A percentile compares a stretch with the other conserved stretches of the same genome.
These are phyloP conservation scores for Didymodactylos carnosus DNA, from an alignment of 2,888 invertebrate species.

Conservation along the genomic window DNA sequence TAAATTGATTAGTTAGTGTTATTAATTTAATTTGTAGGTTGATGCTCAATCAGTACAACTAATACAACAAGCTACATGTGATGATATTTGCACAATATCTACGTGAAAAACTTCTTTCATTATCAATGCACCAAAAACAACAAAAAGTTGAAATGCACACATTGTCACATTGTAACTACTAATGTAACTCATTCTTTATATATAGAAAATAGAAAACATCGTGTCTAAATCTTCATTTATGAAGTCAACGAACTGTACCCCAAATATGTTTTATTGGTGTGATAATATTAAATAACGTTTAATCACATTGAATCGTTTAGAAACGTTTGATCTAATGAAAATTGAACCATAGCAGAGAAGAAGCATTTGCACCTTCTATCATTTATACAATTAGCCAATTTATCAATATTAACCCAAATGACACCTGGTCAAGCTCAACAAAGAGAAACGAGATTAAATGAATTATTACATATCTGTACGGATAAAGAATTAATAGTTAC, in stretches of 20 bases:
- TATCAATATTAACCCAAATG: not conserved
- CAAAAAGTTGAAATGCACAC: not conserved
- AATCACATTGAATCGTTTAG: conserved; percentile 22
- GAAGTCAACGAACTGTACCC: not conserved
- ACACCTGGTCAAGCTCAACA: conserved; percentile 17
- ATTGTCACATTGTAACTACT: not conserved
- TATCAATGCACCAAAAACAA: not conserved
- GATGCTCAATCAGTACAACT: not conserved
- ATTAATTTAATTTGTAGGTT: not conserved
- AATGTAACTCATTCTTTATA: not conserved
- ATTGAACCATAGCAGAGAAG: conserved; percentile 1
- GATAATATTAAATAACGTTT: conserved; percentile 2
- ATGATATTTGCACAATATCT: not conserved
- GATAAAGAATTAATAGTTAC: conserved; percentile 23
- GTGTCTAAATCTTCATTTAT: not conserved
- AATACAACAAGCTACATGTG: no score
- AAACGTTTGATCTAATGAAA: conserved; percentile 23
- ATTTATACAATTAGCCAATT: not conserved
- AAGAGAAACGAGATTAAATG: conserved; percentile 28
- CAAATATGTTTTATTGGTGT: conserved; percentile 1
- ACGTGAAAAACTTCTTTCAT: not conserved
- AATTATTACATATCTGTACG: conserved; percentile 29
- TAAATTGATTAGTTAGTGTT: no score
- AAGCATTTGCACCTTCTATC: not conserved
- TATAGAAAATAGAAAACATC: not conserved